Conservation (phyloP, 2,113 vertebrate genomes). For the Salvelinus fontinalis region DNA sequence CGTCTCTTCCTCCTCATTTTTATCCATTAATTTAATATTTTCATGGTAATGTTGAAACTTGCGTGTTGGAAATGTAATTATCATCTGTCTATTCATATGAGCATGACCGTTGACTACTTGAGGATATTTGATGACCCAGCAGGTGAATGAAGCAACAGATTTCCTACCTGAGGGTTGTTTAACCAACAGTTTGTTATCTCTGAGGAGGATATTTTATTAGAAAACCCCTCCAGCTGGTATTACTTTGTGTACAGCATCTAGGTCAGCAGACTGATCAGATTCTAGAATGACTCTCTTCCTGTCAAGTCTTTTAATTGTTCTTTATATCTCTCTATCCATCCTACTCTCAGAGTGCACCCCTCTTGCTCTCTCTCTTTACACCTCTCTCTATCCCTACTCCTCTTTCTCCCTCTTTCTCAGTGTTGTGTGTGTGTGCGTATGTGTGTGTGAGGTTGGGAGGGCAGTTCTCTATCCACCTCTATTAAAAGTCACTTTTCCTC, state of each 20-base stretch:
- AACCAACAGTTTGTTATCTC: conserved; percentile 4
- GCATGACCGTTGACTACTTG: conserved; percentile 29
- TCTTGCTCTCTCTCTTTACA: too few species aligned
- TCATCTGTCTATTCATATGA: conserved; percentile 41
- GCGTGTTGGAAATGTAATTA: conserved; percentile 50
- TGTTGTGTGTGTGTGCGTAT: too few species aligned
- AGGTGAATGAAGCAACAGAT: conserved; percentile 15
- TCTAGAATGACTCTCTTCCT: too few species aligned
- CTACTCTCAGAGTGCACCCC: too few species aligned
- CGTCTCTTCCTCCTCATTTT: conserved; percentile 44
- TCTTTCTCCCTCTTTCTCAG: too few species aligned
- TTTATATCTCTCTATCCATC: too few species aligned
- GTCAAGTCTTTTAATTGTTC: too few species aligned
- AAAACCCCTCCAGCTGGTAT: background rate
- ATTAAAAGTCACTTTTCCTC: too few species aligned
- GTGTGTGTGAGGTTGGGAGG: too few species aligned
- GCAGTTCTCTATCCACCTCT: too few species aligned
- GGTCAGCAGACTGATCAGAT: too few species aligned
- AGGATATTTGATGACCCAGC: conserved; percentile 18
- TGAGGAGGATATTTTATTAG: background rate
- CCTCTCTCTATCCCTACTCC: too few species aligned
- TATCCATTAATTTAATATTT: conserved; percentile 50
- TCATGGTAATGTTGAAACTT: conserved; percentile 42
- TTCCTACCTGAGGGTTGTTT: conserved; percentile 7
- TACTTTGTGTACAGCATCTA: background rate